Conservation (phyloP, 2,113 vertebrate genomes). For the Philantomba maxwellii region DNA sequence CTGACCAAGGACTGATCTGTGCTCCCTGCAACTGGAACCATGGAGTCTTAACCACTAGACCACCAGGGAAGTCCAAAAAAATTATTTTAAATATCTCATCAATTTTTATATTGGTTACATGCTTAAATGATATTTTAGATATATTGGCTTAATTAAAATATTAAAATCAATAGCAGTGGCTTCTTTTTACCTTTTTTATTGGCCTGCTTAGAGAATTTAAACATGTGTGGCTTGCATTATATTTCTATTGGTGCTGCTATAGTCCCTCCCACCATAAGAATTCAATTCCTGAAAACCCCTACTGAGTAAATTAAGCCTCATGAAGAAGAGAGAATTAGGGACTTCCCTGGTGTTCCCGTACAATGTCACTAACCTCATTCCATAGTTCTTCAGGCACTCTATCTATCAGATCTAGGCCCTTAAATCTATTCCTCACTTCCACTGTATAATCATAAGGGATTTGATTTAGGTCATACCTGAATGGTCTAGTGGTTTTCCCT, state of each 20-base stretch:
- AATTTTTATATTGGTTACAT: background rate
- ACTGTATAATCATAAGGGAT: too few species aligned
- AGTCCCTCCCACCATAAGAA: background rate
- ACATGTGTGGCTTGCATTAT: background rate
- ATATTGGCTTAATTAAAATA: background rate
- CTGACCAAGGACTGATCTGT: background rate
- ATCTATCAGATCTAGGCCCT: too few species aligned
- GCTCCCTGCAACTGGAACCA: background rate
- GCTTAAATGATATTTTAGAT: slow-evolving; percentile 18
- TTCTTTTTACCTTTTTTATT: slow-evolving; percentile 8
- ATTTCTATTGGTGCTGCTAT: slow-evolving; percentile 3
- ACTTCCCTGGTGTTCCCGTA: background rate
- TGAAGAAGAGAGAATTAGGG: background rate
- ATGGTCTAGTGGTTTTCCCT: too few species aligned
- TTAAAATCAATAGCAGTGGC: background rate
- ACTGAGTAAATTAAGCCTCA: background rate
- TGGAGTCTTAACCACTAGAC: background rate
- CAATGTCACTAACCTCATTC: too few species aligned
- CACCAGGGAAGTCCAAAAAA: background rate
- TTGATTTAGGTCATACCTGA: too few species aligned
- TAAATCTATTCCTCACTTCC: too few species aligned
- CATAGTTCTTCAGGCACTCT: too few species aligned
- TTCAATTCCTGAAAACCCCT: background rate
- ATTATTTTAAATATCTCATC: background rate
- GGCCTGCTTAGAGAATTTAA: background rate